Evolutionary conservation across 2,797 vertebrate species (phyloP).

Genomic region (Peromyscus eremicus): DNA sequence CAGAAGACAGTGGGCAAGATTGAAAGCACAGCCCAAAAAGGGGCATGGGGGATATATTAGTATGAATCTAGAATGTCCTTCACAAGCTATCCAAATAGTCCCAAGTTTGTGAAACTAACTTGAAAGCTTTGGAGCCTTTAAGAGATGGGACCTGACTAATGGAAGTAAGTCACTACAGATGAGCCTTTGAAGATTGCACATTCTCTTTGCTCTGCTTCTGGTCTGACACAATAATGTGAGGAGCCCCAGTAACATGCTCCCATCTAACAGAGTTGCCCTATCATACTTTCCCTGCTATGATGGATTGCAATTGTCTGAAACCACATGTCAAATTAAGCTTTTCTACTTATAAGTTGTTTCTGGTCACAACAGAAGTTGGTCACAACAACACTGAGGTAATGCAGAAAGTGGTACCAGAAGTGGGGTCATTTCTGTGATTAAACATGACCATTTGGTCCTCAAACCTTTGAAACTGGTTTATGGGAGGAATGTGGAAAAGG

Average conservation of each 20-base stretch:
- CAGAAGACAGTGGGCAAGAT: not conserved
- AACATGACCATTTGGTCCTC: not conserved
- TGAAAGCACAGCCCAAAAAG: not conserved
- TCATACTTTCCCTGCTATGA: not conserved
- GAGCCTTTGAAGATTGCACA: not conserved
- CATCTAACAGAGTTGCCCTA: not conserved
- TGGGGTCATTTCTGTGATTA: not conserved
- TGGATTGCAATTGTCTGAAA: not conserved
- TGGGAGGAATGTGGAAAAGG: not conserved
- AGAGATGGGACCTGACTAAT: not conserved
- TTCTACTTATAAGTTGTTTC: not conserved
- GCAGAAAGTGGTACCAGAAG: not conserved
- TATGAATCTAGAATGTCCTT: not conserved
- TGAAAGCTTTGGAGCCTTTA: not conserved
- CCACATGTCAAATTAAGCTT: not conserved
- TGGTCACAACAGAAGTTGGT: too few relatives aligned
- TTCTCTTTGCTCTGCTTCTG: not conserved
- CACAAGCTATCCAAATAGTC: not conserved
- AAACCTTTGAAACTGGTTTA: not conserved
- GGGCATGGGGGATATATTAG: accelerated
- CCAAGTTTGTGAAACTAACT: not conserved
- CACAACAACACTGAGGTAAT: not conserved
- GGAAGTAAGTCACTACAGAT: not conserved
- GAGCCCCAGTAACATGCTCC: not conserved
- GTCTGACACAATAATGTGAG: not conserved